Conservation (phyloP, 2,113 vertebrate genomes). For the Tachycineta bicolor region DNA sequence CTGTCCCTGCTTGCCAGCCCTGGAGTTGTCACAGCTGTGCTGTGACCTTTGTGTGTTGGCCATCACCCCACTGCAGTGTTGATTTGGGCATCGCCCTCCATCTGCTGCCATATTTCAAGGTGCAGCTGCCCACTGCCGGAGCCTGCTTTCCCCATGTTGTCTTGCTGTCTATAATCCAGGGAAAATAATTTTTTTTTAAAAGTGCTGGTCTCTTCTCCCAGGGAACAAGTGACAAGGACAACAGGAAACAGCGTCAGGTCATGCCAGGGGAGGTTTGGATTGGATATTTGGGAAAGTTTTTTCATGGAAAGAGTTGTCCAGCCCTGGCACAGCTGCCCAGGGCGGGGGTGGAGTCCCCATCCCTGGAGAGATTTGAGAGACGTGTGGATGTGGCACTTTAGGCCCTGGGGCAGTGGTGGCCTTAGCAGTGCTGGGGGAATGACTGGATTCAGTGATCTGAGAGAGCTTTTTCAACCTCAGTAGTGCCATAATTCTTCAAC, state of each 20-base stretch:
- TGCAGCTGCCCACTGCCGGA: neutral
- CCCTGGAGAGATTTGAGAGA: neutral
- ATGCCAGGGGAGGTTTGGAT: neutral
- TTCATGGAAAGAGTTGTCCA: neutral
- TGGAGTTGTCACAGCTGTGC: neutral
- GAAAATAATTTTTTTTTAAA: neutral
- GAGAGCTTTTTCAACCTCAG: neutral
- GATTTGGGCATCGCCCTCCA: neutral
- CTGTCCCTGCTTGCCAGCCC: neutral
- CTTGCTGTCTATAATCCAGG: neutral
- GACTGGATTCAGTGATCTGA: rapidly evolving
- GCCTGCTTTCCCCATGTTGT: neutral
- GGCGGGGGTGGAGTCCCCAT: neutral
- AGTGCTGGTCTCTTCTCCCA: neutral
- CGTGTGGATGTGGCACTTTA: neutral
- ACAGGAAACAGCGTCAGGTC: neutral
- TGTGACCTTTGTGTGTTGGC: neutral
- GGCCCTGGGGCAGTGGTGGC: neutral
- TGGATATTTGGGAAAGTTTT: neutral
- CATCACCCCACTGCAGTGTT: rapidly evolving
- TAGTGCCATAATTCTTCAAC: neutral
- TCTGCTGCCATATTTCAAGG: neutral
- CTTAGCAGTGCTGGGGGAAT: neutral
- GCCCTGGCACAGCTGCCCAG: neutral
- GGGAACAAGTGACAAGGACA: neutral